Evolutionary conservation across 2,888 invertebrate genomes (phyloP), one percentile per base, ranked within the genome.

Genomic region (Euzetes globulus): DNA sequence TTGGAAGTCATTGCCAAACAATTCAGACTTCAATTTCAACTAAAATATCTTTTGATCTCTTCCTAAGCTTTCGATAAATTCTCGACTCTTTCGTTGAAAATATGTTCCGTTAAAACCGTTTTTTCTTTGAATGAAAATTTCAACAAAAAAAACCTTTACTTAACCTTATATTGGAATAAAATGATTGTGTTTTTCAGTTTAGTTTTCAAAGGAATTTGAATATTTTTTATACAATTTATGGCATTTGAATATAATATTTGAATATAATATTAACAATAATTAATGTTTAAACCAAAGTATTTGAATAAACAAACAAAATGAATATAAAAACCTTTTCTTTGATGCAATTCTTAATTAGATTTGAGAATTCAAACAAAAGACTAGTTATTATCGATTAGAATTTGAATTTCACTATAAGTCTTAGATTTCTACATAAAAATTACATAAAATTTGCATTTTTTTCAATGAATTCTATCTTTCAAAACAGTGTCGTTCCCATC

Each of bases 331-430:
- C 6, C 41, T 9, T 41, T 41, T 41, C 13, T 41, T 41, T 9
- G 41, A 11, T 41, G 41, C 13, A 41, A 41, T 41, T 11, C 41
- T 41, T 41, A 11, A 41, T 41, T 7, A 33, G 33, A 6, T 33
- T 33, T 33, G 33, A 41, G 13, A 41, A 41, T 41, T 11, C 1
- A 41, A 41, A 41, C 41, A 41, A 9, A 41, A 41, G 41, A 41
- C 41, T 41, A 41, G 41, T 9, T 41, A 41, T 41, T 13, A 41
- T 41, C 41, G 41, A 41, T 58, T 29, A 27, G 13, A 27, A 58
- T 27, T 58, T 41, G 41, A 27, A 22, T 65, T 65, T 65, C 65
- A 65, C 65, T 65, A 65, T 65, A 27, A 65, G 65, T 65, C 65
- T 65, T 65, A 19, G 11, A 58, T 58, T 58, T 29, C 27, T 58